Evolutionary conservation across 2,888 invertebrate species (phyloP).

Genomic region (Cynaeus angustus): DNA sequence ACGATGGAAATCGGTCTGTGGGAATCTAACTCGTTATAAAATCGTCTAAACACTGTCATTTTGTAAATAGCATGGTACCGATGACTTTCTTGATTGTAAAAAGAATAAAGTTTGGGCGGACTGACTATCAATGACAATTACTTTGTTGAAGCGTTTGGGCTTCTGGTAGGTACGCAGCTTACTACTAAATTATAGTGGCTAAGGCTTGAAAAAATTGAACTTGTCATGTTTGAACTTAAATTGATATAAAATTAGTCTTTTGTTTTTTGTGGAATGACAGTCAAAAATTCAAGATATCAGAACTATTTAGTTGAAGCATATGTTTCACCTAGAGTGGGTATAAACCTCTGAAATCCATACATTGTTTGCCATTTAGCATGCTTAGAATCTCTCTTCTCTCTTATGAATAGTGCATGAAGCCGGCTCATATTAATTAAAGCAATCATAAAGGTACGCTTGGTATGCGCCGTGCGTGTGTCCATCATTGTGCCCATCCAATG

Average conservation of each 20-base stretch:
- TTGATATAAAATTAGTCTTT: too few species aligned
- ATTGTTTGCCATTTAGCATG: constrained; percentile 5
- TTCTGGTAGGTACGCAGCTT: constrained; percentile 25
- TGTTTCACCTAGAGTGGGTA: too few species aligned
- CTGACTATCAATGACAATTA: constrained; percentile 45
- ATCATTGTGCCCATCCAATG: constrained; percentile 53
- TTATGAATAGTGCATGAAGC: constrained; percentile 60
- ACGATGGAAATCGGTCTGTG: constrained; percentile 51
- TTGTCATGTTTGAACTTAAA: too few species aligned
- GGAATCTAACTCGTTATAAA: constrained; percentile 52
- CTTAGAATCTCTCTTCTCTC: constrained; percentile 4
- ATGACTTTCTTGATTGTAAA: constrained; percentile 29
- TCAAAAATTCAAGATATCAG: too few species aligned
- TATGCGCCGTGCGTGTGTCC: constrained; percentile 62
- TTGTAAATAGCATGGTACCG: constrained; percentile 46
- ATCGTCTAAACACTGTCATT: constrained; percentile 52
- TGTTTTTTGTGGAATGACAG: too few species aligned
- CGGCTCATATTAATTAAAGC: constrained; percentile 59
- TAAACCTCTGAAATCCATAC: too few species aligned
- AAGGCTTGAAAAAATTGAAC: too few species aligned
- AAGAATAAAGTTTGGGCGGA: constrained; percentile 35
- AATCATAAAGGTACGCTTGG: constrained; percentile 61
- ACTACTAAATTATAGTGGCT: background rate
- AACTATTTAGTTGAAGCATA: too few species aligned
- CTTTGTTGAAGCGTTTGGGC: constrained; percentile 40